Conservation (phyloP, 2,888 invertebrate species). For the Cactoblastis cactorum region DNA sequence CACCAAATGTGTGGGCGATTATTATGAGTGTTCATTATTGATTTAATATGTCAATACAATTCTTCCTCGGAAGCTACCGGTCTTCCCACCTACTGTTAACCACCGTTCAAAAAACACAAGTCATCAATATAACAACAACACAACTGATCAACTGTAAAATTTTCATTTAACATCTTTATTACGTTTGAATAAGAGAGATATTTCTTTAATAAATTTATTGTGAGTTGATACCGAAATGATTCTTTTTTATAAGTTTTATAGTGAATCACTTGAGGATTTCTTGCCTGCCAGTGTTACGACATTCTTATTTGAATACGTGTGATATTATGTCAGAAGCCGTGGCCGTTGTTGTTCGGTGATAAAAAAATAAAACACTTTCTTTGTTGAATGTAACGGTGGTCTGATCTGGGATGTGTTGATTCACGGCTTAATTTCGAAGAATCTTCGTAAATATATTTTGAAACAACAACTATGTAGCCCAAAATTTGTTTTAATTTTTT, state of each 20-base stretch:
- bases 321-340: conserved; percentile 68
- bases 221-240: neutral
- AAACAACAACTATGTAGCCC: neutral
- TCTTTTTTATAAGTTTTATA: conserved; percentile 28
- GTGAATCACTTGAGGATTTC: conserved; percentile 57
- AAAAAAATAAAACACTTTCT: conserved; percentile 54
- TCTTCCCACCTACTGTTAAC: conserved; percentile 43
- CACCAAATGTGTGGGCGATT: conserved; percentile 55
- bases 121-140: conserved; percentile 35
- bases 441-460: neutral
- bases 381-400: conserved; percentile 50
- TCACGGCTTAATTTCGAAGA: conserved; percentile 18
- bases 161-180: conserved; percentile 30
- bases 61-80: conserved; percentile 63
- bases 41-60: conserved; percentile 56
- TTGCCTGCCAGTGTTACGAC: conserved; percentile 35
- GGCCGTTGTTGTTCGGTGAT: conserved; percentile 43
- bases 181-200: conserved; percentile 25
- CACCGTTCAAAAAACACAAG: conserved; percentile 42
- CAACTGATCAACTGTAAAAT: conserved; percentile 17
- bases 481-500: too few species aligned
- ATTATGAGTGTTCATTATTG: conserved; percentile 56
- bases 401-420: conserved; percentile 18
- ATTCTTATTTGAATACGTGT: conserved; percentile 53
- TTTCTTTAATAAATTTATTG: conserved; percentile 17